Base-by-base conservation (phyloP, 2,888 invertebrate species). In the Lamproptera curius region DNA sequence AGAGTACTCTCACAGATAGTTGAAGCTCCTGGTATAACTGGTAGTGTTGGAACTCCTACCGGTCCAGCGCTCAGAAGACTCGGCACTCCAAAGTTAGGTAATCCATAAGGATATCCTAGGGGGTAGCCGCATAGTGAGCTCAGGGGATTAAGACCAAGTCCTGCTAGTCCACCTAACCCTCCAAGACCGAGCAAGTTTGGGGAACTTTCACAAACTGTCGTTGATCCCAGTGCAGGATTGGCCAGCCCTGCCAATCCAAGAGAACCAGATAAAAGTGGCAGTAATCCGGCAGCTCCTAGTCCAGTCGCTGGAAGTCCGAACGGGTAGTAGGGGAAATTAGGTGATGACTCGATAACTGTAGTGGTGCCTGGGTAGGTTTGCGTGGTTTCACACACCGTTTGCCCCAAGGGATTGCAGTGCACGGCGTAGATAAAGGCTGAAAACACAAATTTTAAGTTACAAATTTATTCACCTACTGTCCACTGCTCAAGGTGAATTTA, bases 401-500 rank as follows among this genome's bases (percentile, higher is more conserved):
- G 57, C 0, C 65, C 69, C 41, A 78, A 9, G 0, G 79, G 79
- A 47, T 68, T 70, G 56, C 69, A 66, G 15, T 45, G 57, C 1
- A 62, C 71, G 1, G 67, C 51, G 62, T 68, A 70, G 11, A 79
- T 51, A n/a, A 76, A 55, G 17, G 73, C 79, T 79, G 53, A 3
- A 62, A 65, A 15, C 33, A 34, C 33, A 42, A 33, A 4, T 34
- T 2, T 5, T 28, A 2, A 28, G 9, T 28, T 28, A 23, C 4
- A 23, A 6, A 23, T 23, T n/a, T n/a, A n/a, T n/a, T n/a, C n/a
- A n/a, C n/a, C n/a, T n/a, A n/a, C n/a, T n/a, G n/a, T n/a, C n/a
- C n/a, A n/a, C n/a, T n/a, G n/a, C n/a, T n/a, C n/a, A n/a, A n/a
- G n/a, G n/a, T n/a, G n/a, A n/a, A n/a, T n/a, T n/a, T n/a, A n/a